Conservation (phyloP, 2,888 invertebrate species). For the Pammene fasciana region DNA sequence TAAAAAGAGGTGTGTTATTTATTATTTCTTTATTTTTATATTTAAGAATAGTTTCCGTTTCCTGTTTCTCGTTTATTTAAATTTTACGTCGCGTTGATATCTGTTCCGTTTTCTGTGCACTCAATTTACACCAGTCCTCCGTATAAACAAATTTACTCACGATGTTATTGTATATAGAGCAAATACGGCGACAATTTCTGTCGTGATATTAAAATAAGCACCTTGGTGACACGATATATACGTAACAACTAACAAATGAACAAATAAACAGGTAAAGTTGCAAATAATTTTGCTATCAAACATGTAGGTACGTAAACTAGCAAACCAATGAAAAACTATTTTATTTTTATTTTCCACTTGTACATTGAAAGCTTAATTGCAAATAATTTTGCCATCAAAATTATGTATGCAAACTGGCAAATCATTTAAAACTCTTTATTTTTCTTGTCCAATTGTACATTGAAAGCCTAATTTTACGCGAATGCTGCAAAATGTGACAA, state of each 20-base stretch:
- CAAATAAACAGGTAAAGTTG: slow-evolving; percentile 33
- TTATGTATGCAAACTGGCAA: neutral
- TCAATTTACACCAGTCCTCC: slow-evolving; percentile 63
- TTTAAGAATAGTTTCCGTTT: neutral
- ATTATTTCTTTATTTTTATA: no score
- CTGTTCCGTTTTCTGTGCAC: slow-evolving; percentile 46
- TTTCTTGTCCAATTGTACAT: no score
- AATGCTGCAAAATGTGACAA: no score
- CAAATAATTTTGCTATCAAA: slow-evolving; percentile 20
- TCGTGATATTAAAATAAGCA: slow-evolving; percentile 74
- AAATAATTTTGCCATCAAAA: slow-evolving; percentile 19
- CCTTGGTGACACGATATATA: slow-evolving; percentile 52
- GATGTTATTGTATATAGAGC: slow-evolving; percentile 59
- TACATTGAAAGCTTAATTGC: slow-evolving; percentile 1
- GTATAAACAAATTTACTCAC: slow-evolving; percentile 60
- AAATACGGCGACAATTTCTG: slow-evolving; percentile 60
- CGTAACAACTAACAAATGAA: slow-evolving; percentile 16
- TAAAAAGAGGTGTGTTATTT: no score
- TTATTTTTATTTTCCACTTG: no score
- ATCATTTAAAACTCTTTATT: neutral
- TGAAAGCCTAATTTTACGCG: no score
- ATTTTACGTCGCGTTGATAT: neutral
- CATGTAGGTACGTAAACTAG: neutral
- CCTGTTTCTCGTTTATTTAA: neutral
- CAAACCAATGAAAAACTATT: neutral